Conservation (phyloP, 2,113 vertebrate species). For the Sphyrna mokarran region DNA sequence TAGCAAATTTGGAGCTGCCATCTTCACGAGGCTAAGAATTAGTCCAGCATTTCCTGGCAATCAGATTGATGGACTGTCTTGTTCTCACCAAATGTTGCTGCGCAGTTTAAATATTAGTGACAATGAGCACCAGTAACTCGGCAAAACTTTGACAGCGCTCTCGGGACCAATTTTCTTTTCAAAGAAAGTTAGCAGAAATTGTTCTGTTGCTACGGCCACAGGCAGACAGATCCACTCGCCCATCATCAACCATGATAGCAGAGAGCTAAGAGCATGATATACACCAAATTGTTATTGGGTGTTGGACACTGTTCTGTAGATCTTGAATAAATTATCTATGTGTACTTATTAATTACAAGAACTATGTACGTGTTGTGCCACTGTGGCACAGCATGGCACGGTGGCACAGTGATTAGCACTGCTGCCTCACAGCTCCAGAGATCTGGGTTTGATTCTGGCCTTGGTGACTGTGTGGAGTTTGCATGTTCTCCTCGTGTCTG, state of each 20-base stretch:
- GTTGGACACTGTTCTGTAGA: too few relatives aligned
- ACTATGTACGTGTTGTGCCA: too few relatives aligned
- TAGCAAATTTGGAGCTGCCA: not conserved
- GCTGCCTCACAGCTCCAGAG: too few relatives aligned
- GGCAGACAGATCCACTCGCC: not conserved
- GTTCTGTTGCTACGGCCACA: not conserved
- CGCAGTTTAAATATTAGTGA: not conserved
- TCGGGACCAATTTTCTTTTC: not conserved
- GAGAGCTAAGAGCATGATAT: not conserved
- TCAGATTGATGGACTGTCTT: not conserved
- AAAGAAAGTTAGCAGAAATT: not conserved
- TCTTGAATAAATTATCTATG: too few relatives aligned
- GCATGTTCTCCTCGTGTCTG: too few relatives aligned
- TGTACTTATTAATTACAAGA: too few relatives aligned
- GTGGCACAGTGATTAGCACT: too few relatives aligned
- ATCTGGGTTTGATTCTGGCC: too few relatives aligned
- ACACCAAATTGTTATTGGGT: too few relatives aligned
- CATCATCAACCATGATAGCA: not conserved
- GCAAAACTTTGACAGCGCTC: not conserved
- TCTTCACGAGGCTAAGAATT: not conserved
- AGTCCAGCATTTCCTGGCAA: not conserved
- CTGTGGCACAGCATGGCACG: too few relatives aligned
- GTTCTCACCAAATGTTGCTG: not conserved
- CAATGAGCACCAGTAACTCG: not conserved
- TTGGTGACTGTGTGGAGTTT: too few relatives aligned